phyloP scores from a whole-genome alignment of 1,140 invertebrate genomes.

The Pentalonia nigronervosa region DNA sequence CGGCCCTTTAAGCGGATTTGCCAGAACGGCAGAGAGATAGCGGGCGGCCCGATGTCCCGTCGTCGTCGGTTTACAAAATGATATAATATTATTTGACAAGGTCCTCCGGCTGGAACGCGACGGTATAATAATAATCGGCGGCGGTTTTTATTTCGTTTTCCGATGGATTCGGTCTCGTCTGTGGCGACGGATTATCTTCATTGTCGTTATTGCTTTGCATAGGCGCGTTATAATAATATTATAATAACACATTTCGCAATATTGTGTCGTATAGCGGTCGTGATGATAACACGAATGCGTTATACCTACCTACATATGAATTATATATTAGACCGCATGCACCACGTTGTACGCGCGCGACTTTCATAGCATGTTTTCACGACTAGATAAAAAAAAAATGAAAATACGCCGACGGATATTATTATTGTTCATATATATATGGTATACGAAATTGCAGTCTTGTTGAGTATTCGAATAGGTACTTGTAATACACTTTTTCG shows the following conservation, averaged over 20 bases:
- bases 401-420: too few species aligned
- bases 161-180: not conserved
- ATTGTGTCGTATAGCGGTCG: not conserved
- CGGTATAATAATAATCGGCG: too few species aligned
- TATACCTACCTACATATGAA: too few species aligned
- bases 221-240: not conserved
- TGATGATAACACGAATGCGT: too few species aligned
- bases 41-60: not conserved
- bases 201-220: not conserved
- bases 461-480: too few species aligned
- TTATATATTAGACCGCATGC: too few species aligned
- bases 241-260: not conserved
- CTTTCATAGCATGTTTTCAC: too few species aligned
- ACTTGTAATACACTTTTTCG: too few species aligned
- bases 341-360: too few species aligned
- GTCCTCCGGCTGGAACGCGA: not conserved
- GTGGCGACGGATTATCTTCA: not conserved
- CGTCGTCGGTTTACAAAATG: not conserved
- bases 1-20: conserved; percentile 33
- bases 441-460: too few species aligned
- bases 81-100: not conserved
- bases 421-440: too few species aligned
- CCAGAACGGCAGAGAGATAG: not conserved
- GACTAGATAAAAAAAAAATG: too few species aligned
- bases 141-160: not conserved